Conservation (phyloP, 2,113 vertebrate genomes). For the Campylorhamphus procurvoides region DNA sequence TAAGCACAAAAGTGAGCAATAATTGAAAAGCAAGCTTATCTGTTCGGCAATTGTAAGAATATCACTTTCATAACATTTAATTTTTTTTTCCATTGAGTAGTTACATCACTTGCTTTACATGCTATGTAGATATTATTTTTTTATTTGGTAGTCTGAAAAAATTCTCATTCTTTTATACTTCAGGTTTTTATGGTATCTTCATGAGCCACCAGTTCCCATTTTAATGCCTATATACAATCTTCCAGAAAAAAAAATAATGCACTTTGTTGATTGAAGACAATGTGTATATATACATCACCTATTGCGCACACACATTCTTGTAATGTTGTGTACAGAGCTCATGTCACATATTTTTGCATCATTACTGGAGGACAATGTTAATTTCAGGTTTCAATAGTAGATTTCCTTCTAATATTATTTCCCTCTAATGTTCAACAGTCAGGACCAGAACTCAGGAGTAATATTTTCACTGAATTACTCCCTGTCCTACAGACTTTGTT, state of each 20-base stretch:
- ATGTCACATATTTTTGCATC: not conserved
- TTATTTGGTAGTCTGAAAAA: not conserved
- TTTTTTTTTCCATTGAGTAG: not conserved
- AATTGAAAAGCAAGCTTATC: not conserved
- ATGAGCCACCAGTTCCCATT: not conserved
- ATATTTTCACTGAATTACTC: not conserved
- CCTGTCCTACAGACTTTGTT: not conserved
- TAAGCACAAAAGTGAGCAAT: not conserved
- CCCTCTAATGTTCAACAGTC: accelerated
- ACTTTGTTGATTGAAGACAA: not conserved
- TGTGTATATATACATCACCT: not conserved
- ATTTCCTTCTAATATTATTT: not conserved
- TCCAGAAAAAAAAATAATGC: not conserved
- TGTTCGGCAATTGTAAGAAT: not conserved
- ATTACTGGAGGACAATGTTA: not conserved
- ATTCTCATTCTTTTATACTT: not conserved
- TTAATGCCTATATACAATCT: not conserved
- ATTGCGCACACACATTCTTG: accelerated
- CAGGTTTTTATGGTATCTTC: not conserved
- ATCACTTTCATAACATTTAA: not conserved
- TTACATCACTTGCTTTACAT: not conserved
- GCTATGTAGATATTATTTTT: not conserved
- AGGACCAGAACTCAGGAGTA: not conserved
- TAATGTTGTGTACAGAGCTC: not conserved
- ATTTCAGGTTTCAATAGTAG: not conserved